Evolutionary conservation across 2,113 vertebrate species (phyloP), one percentile per base, ranked within the genome.

Genomic region (Carollia perspicillata): DNA sequence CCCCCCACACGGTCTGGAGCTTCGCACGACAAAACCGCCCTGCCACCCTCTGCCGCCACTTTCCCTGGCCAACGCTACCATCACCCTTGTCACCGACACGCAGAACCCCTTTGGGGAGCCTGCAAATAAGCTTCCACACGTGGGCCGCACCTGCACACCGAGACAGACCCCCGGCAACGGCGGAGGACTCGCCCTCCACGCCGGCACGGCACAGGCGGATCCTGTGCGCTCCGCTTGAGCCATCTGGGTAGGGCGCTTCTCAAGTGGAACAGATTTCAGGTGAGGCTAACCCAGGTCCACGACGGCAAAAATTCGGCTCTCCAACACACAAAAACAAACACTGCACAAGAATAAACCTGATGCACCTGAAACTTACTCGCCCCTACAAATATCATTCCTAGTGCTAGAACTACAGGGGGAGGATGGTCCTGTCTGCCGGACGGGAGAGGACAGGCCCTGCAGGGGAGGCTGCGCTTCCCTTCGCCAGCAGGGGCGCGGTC

Each of bases 101-200:
- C 2, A 28, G 49, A 53, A 37, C 26, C 26, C 51, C 75, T 86
- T 26, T 5, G 37, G 28, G 63, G 81, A n/a, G 40, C 28, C 58
- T n/a, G 51, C 81, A 58, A 58, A 72, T 53, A 35, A 47, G 74
- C 18, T 44, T 37, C 26, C 4, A 4, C 4, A 3, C 40, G 1
- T 3, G 66, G 68, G 12, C 28, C 13, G 71, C 71, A n/a, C 30
- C n/a, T 33, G 13, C 7, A 44, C 53, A 53, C 26, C 20, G 33
- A 2, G 22, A 72, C 0, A 75, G 60, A n/a, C 2, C 22, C 78
- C 12, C 9, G 1, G 13, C 2, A 2, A 2, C 1, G 1, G 6
- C 37, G 1, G 1, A 2, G 51, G 87, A 40, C 49, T n/a, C 37
- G 42, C n/a, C 26, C 28, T 10, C 16, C 17, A 35, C 2, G 16